Evolutionary conservation across 2,797 vertebrate genomes (phyloP), one percentile per base, ranked within the genome.

Genomic region (Peromyscus eremicus): DNA sequence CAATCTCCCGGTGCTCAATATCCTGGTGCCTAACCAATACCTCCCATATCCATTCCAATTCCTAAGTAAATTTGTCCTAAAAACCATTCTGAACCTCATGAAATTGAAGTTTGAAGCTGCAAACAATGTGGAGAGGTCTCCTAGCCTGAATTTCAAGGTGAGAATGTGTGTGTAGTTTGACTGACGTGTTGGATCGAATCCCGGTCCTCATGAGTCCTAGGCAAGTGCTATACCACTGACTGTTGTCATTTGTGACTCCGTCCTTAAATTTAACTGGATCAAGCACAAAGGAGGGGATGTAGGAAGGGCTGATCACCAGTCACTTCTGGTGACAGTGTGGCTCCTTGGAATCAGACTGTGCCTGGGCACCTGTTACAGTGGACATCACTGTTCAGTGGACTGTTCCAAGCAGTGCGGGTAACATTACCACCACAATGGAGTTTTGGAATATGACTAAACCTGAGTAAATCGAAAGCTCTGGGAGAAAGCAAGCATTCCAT

Each of bases 51-150:
- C 49, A 32, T 84, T 93, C 83, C 40, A n/a, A 87, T 66, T 77
- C 94, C 92, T 91, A 43, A 91, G 43, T 76, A 40, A 73, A 49
- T 82, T 49, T 91, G 66, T 79, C 68, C 13, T 73, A 89, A 64
- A 34, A 89, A 70, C 12, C 71, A n/a, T 37, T 88, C 19, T 6
- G 8, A 43, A 77, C 71, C 60, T 66, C n/a, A 27, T 82, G 19
- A 84, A 90, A 93, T 37, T 75, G 34, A 57, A 37, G 11, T 82
- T 73, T 96, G 93, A 79, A 86, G 23, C 77, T 95, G 21, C 9
- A 43, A 43, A 16, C 43, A 32, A 2, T 16, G 23, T 32, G 52
- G 55, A 52, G 29, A 89, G 85, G 9, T 40, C 83, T 92, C 83
- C 83, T 0, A 29, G 29, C 55, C 84, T 40, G 79, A 0, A 52